Evolutionary conservation across 2,113 vertebrate genomes (phyloP).

Genomic region (Crypturellus undulatus): DNA sequence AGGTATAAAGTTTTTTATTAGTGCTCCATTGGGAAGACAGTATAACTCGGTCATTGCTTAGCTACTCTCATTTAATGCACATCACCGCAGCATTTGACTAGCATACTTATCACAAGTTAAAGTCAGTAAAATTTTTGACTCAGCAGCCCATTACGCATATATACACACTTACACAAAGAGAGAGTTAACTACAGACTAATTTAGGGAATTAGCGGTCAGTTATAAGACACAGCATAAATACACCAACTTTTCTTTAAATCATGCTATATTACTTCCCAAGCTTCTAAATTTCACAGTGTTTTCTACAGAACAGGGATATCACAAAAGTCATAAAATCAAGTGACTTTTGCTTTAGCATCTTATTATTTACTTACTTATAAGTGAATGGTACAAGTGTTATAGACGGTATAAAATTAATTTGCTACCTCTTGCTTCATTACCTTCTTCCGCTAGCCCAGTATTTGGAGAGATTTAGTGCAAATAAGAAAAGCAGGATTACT

Average conservation of each 20-base stretch:
- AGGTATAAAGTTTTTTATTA: conserved; percentile 69
- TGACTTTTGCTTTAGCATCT: neutral
- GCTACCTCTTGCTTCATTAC: neutral
- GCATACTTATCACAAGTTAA: conserved; percentile 8
- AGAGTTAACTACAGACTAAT: conserved; percentile 46
- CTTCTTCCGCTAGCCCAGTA: neutral
- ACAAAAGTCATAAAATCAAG: neutral
- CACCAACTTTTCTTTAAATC: neutral
- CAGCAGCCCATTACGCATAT: neutral
- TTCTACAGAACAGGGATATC: neutral
- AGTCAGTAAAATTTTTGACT: conserved; percentile 51
- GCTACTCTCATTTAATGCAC: conserved; percentile 44
- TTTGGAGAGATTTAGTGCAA: neutral
- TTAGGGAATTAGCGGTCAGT: conserved; percentile 39
- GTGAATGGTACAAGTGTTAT: neutral
- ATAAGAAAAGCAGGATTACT: neutral
- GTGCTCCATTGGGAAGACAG: conserved; percentile 14
- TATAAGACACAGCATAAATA: conserved; percentile 16
- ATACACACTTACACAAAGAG: conserved; percentile 11
- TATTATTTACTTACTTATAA: neutral
- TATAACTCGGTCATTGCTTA: conserved; percentile 42
- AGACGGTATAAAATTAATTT: neutral
- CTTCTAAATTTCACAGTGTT: neutral
- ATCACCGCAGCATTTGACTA: conserved; percentile 33
- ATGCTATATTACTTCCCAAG: neutral